Evolutionary conservation across 2,797 vertebrate species (phyloP), one percentile per base, ranked within the genome.

Genomic region (Dipus sagitta): DNA sequence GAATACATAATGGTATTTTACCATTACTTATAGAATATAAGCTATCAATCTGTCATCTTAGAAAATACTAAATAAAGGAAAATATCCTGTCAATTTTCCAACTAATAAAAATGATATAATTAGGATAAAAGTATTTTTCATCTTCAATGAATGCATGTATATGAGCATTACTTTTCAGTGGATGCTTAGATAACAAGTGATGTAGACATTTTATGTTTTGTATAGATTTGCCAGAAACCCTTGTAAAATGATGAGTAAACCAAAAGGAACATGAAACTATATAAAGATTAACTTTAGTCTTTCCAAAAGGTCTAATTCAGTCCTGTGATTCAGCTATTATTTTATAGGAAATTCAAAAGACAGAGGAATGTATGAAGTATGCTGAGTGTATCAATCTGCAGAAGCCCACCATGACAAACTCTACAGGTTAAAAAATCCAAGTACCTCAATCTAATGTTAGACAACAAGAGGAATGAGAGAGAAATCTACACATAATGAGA

Each of bases 301-400:
- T 93, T 58, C 68, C 70, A 84, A 90, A 89, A 24, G 72, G 34
- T 67, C 86, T 6, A 3, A 78, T 86, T 78, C 79, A 92, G 75
- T 67, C 67, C 86, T 86, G 86, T 21, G 68, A 86, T 72, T 70
- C 78, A 78, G 62, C 65, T 88, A 52, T 82, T 85, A 95, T 52
- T 88, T 74, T 93, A 18, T 71, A 96, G 90, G 34, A 87, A 83
- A 95, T 85, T 81, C n/a, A 58, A 38, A 92, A 87, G 77, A n/a
- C 79, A 86, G 60, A 90, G 52, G 88, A 87, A 74, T 13, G 7
- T 62, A 20, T 90, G 76, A 84, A 71, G 2, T 15, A 23, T 52
- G 54, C 38, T 17, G 60, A 86, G 32, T 80, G 26, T 21, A 65
- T 74, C 76, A 70, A n/a, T 65, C 72, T 84, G 62, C 68, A 86